Evolutionary conservation across 2,797 vertebrate species (phyloP), one percentile per base, ranked within the genome.

Genomic region (Poecilia gillii): DNA sequence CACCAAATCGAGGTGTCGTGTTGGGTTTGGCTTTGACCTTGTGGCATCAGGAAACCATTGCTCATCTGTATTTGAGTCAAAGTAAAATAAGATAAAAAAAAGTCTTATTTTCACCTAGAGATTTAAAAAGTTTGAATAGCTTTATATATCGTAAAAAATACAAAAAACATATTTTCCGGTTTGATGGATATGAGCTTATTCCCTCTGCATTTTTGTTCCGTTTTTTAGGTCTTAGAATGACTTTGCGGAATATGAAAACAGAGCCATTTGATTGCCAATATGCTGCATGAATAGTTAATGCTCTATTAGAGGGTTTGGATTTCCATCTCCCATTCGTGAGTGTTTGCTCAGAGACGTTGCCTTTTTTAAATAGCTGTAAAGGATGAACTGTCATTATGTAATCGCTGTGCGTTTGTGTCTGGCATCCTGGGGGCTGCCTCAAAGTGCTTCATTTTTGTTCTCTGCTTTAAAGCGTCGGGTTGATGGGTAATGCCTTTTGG

Each of bases 271-370:
- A 90, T 92, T 86, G 87, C 82, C 88, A 81, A 85, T 81, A 83
- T 73, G 83, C 85, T 47, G 80, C 89, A 92, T 94, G 85, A 93
- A 95, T 92, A 86, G 66, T 92, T 90, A 85, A 93, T 93, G 79
- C 51, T 43, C 87, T 87, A 79, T 91, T 91, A 88, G 73, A 71
- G 68, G 71, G 80, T 47, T 76, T 81, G 72, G 76, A 78, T 89
- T 91, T 87, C 86, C 78, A 81, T 73, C 82, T 85, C 82, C 57
- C 73, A 46, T 84, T 86, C 73, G 73, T 73, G 74, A 85, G 78
- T 90, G 86, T 93, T 93, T 92, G 88, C 89, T 86, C 79, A 43
- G 82, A 92, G 83, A 86, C 81, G 81, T 83, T 86, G 47, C 14
- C 25, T 47, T 78, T 89, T 90, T 90, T 85, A 90, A 92, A 89